Percentiles rank a stretch among this genome's conserved stretches.
These are phyloP conservation scores for Aphelenchoides besseyi DNA, from an alignment of 1,140 invertebrate genomes.

Conservation along the genomic window DNA sequence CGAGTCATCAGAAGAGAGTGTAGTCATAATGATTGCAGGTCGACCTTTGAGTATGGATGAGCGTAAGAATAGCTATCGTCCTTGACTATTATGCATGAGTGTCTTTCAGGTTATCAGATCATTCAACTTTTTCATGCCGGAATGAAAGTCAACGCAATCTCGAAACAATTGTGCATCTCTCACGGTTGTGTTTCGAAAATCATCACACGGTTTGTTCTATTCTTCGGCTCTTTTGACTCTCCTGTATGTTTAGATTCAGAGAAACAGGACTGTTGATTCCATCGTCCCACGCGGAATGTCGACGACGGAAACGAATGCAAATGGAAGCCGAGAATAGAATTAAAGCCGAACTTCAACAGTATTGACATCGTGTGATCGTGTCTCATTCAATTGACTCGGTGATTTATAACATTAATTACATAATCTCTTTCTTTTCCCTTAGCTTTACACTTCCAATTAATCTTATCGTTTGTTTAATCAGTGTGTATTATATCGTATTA, in stretches of 20 bases:
- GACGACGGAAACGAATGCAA: conserved; percentile 46
- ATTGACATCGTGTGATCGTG: no score
- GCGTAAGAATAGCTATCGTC: no score
- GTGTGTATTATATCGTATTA: no score
- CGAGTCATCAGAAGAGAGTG: neutral
- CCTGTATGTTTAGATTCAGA: conserved; percentile 46
- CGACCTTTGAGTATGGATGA: conserved; percentile 61
- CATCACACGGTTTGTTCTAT: conserved; percentile 52
- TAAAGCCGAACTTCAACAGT: neutral
- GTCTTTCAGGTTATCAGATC: conserved; percentile 46
- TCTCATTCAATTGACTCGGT: no score
- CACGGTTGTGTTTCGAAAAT: conserved; percentile 62
- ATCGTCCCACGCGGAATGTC: conserved; percentile 59
- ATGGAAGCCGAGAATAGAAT: conserved; percentile 17
- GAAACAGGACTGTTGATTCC: conserved; percentile 56
- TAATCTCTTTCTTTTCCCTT: no score
- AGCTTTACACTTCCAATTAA: no score
- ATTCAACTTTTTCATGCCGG: conserved; percentile 58
- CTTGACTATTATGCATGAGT: conserved; percentile 21
- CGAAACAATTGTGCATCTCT: conserved; percentile 59
- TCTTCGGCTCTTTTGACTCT: conserved; percentile 31
- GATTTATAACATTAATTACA: no score
- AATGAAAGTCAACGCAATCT: conserved; percentile 62
- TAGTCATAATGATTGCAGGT: conserved; percentile 19
- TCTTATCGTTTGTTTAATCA: no score